These are phyloP conservation scores for Morinoia aosen DNA, from an alignment of 2,888 invertebrate species.

Conservation along the genomic window DNA sequence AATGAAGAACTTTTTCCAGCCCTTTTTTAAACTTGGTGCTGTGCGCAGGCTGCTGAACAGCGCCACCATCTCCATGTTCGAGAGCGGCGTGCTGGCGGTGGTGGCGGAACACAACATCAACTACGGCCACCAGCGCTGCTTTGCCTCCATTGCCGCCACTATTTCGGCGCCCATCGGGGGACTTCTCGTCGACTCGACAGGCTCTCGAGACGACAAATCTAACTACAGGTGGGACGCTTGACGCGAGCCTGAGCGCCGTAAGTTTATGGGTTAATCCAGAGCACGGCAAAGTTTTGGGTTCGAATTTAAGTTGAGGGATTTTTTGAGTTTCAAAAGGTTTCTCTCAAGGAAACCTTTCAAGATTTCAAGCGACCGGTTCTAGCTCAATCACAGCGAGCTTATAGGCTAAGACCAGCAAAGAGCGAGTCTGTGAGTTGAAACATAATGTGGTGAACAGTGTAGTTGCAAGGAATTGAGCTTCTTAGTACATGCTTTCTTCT, in stretches of 20 bases:
- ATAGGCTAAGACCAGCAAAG: background rate
- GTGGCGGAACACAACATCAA: background rate
- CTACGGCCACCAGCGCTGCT: slow-evolving; percentile 38
- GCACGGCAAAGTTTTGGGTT: background rate
- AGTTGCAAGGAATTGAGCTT: background rate
- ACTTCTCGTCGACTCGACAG: background rate
- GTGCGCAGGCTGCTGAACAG: slow-evolving; percentile 17
- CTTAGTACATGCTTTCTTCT: background rate
- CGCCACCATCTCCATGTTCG: slow-evolving; percentile 39
- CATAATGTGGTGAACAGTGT: background rate
- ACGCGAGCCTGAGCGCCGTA: background rate
- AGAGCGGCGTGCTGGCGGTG: slow-evolving; percentile 25
- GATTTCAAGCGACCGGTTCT: no score
- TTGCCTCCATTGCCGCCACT: slow-evolving; percentile 23
- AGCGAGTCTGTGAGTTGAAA: background rate
- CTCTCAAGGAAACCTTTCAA: no score
- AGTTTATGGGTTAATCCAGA: background rate
- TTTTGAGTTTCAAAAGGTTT: no score
- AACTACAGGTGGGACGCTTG: slow-evolving; percentile 21
- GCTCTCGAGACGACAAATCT: background rate
- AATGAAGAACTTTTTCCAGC: no score
- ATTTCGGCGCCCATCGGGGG: slow-evolving; percentile 31
- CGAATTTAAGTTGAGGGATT: background rate
- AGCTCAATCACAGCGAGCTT: background rate
- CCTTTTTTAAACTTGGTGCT: background rate